Conservation (phyloP, 2,888 invertebrate species). For the Sarcophaga carnaria region DNA sequence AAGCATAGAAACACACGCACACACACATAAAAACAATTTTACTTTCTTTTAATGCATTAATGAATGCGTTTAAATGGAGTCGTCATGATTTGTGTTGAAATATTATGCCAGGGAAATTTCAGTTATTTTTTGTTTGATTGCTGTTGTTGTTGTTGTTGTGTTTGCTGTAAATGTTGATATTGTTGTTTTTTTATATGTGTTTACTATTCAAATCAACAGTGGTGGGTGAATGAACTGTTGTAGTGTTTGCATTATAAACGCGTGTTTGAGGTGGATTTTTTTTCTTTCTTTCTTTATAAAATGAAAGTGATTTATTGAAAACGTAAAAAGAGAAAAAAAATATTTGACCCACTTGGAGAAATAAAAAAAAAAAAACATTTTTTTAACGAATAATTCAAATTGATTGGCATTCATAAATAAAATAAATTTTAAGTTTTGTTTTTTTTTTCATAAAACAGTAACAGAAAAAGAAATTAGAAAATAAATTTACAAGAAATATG, state of each 20-base stretch:
- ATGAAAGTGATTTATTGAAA: conserved; percentile 62
- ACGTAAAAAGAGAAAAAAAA: not conserved
- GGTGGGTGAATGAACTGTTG: conserved; percentile 47
- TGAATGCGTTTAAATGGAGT: conserved; percentile 29
- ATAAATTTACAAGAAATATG: not conserved
- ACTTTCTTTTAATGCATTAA: conserved; percentile 65
- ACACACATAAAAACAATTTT: conserved; percentile 38
- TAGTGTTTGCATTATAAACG: not conserved
- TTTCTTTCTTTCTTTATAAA: conserved; percentile 19
- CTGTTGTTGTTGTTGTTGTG: too few species aligned
- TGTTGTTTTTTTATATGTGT: not conserved
- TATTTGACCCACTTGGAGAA: conserved; percentile 43
- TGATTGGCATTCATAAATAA: not conserved
- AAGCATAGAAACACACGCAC: conserved; percentile 50
- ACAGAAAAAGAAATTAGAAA: not conserved
- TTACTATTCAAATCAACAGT: not conserved
- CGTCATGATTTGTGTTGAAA: conserved; percentile 65
- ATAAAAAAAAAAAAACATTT: too few species aligned
- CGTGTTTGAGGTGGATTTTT: conserved; percentile 9
- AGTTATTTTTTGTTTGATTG: not conserved
- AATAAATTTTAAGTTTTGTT: not conserved
- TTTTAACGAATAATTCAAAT: not conserved
- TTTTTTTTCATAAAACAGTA: not conserved
- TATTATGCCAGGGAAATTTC: conserved; percentile 65
- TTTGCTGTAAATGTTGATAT: too few species aligned